A percentile compares a stretch with the other conserved stretches of the same genome.
Evolutionary conservation across 1,140 invertebrate species (phyloP).

Genomic region (Aphelinus certus): DNA sequence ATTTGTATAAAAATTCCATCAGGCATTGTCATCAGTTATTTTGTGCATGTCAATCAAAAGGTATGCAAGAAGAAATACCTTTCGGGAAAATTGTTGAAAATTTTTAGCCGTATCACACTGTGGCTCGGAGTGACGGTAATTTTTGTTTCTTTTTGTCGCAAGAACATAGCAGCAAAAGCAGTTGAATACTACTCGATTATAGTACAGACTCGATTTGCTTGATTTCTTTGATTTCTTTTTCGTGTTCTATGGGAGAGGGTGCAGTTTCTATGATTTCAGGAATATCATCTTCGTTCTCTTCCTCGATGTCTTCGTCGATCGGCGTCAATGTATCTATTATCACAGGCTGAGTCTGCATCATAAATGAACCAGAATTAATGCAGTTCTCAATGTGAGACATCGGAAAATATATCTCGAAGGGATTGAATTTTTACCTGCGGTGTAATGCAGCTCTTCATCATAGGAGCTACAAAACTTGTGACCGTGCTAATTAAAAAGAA

Average conservation of each 20-base stretch:
- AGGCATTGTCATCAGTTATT: conserved; percentile 46
- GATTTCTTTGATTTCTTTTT: conserved; percentile 68
- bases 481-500: conserved; percentile 87
- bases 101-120: conserved; percentile 58
- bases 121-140: conserved; percentile 59
- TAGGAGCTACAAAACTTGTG: conserved; percentile 85
- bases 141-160: conserved; percentile 42
- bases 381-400: neutral
- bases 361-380: neutral
- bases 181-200: conserved; percentile 56
- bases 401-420: neutral
- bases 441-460: conserved; percentile 72
- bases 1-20: conserved; percentile 48
- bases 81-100: conserved; percentile 47
- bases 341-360: conserved; percentile 65
- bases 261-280: conserved; percentile 74
- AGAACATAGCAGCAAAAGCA: conserved; percentile 34
- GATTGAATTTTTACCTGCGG: conserved; percentile 52
- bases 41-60: conserved; percentile 60
- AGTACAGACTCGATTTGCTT: conserved; percentile 75
- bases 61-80: conserved; percentile 54
- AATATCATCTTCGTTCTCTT: conserved; percentile 78
- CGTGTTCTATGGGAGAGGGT: conserved; percentile 65
- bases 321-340: conserved; percentile 79
- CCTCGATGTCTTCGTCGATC: conserved; percentile 83